A percentile compares a stretch with the other conserved stretches of the same genome.
Evolutionary conservation across 2,888 invertebrate species (phyloP).

Genomic region (Torymus aiolomorphi): DNA sequence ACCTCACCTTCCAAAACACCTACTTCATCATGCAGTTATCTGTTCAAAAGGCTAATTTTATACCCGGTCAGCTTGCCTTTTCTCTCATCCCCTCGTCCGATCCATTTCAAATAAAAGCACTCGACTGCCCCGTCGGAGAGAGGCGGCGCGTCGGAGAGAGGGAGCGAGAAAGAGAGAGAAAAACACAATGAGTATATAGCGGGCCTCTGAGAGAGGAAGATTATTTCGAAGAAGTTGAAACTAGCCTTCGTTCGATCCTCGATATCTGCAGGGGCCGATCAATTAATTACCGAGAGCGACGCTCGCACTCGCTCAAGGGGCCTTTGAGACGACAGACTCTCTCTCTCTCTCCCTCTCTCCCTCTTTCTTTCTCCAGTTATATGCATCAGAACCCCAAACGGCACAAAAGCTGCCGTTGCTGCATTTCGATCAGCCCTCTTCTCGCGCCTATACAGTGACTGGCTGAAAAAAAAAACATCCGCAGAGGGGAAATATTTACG

Average conservation of each 20-base stretch:
- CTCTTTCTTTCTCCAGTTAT: no score
- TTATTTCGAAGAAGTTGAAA: conserved; percentile 57
- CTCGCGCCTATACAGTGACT: conserved; percentile 64
- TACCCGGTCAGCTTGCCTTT: conserved; percentile 37
- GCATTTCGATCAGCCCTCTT: not conserved
- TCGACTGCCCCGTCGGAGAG: not conserved
- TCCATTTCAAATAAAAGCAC: conserved; percentile 42
- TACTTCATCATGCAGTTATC: conserved; percentile 53
- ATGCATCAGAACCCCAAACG: not conserved
- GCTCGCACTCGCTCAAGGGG: not conserved
- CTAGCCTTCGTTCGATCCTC: conserved; percentile 57
- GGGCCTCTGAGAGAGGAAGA: conserved; percentile 17
- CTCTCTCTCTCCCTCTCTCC: no score
- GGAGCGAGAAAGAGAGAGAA: not conserved
- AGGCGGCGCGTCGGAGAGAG: not conserved
- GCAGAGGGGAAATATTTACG: conserved; percentile 61
- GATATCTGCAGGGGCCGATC: conserved; percentile 68
- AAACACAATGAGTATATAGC: conserved; percentile 49
- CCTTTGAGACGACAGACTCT: conserved; percentile 54
- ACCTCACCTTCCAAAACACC: conserved; percentile 39
- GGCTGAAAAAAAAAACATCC: conserved; percentile 61
- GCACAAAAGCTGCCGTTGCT: conserved; percentile 17
- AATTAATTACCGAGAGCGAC: conserved; percentile 68
- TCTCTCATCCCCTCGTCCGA: conserved; percentile 7
- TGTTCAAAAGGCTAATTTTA: conserved; percentile 54